Evolutionary conservation across 1,140 invertebrate genomes (phyloP).

Genomic region (Heliothis subflexa): DNA sequence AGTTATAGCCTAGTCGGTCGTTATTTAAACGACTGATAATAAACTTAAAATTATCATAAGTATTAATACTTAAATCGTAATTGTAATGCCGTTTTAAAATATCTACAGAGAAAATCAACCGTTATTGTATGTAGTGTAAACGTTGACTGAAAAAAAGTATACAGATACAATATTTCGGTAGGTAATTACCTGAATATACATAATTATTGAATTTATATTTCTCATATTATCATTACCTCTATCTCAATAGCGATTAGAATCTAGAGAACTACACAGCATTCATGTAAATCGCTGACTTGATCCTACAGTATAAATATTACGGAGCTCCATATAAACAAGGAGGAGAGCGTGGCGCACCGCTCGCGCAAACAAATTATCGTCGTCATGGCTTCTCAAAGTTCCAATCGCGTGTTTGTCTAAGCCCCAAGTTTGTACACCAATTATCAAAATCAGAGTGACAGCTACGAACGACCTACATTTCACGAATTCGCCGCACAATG

Average conservation of each 20-base stretch:
- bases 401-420: constrained; percentile 56
- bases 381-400: constrained; percentile 63
- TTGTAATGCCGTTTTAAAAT: constrained; percentile 8
- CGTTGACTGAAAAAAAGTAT: too few species aligned
- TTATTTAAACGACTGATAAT: constrained; percentile 13
- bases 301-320: constrained; percentile 76
- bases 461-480: constrained; percentile 15
- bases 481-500: constrained; percentile 6
- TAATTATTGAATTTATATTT: too few species aligned
- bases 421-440: constrained; percentile 63
- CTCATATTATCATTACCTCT: constrained; percentile 33
- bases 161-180: too few species aligned
- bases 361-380: constrained; percentile 72
- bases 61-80: too few species aligned
- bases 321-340: constrained; percentile 55
- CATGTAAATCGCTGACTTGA: constrained; percentile 68
- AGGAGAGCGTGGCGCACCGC: constrained; percentile 48
- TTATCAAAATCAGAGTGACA: constrained; percentile 63
- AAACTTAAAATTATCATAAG: constrained; percentile 14
- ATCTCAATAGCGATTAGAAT: constrained; percentile 67
- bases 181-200: too few species aligned
- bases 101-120: background rate
- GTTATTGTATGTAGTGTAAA: too few species aligned
- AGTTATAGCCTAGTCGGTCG: background rate
- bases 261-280: constrained; percentile 58